phyloP scores from a whole-genome alignment of 1,140 invertebrate species.

The Cherax destructor region DNA sequence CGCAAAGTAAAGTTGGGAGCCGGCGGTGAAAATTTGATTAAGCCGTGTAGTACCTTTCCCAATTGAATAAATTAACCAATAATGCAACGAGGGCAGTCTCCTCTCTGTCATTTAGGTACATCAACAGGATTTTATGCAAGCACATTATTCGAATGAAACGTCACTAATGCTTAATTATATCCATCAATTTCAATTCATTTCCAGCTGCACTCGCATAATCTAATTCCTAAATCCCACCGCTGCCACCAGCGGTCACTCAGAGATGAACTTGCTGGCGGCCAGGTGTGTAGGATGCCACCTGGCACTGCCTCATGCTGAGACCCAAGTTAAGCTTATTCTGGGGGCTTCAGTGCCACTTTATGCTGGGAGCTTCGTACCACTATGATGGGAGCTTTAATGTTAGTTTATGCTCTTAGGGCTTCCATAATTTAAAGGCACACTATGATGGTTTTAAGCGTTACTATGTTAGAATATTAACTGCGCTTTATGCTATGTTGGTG shows the following conservation, averaged over 20 bases:
- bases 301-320: neutral
- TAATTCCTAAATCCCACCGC: constrained; percentile 49
- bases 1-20: constrained; percentile 37
- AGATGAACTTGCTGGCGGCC: neutral
- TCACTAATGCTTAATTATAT: constrained; percentile 59
- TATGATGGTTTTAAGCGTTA: no score
- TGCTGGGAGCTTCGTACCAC: neutral
- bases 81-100: constrained; percentile 26
- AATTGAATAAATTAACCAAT: constrained; percentile 63
- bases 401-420: no score
- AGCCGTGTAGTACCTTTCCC: constrained; percentile 35
- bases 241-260: constrained; percentile 23
- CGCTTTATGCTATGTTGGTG: no score
- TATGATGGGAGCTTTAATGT: no score
- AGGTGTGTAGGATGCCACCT: neutral
- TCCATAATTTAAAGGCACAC: no score
- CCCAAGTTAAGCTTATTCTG: neutral
- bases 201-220: constrained; percentile 32
- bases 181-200: constrained; percentile 64
- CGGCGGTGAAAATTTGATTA: constrained; percentile 47
- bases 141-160: constrained; percentile 58
- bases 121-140: constrained; percentile 56
- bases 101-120: constrained; percentile 55
- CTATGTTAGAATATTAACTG: no score
- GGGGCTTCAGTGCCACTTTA: neutral